Base-by-base conservation (phyloP, 2,888 invertebrate species). In the Noctuana brunneofusca region DNA sequence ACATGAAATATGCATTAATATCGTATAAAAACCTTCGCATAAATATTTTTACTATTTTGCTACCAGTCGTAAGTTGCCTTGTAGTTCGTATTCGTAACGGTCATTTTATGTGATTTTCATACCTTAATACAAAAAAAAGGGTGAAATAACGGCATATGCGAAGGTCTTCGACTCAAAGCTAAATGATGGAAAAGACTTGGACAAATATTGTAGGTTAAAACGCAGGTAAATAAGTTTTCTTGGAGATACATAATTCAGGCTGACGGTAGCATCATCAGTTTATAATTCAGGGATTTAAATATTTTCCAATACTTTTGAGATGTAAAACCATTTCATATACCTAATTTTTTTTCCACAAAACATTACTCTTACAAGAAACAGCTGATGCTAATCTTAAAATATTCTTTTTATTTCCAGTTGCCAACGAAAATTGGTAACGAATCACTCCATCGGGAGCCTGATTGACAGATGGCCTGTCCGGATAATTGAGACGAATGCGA, bases 391-490 rank as follows among this genome's bases (percentile, higher is more conserved):
- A 57, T 48, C 57, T 57, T 48, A 3, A 32, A 22, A 18, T 46
- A 56, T 54, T 35, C 56, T 59, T 53, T 70, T 68, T 72, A 65
- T 68, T 71, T 69, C 66, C 56, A 55, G 55, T 48, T 32, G 56
- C 50, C 56, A 41, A 41, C 56, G 67, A 64, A 71, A 72, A 84
- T 83, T 77, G 75, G 81, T 83, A 84, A 82, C 84, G 83, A 85
- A 89, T 89, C 84, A 86, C 87, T 82, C 90, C 86, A 71, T 67
- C 72, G 87, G 86, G 90, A 85, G 64, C 65, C 76, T 85, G 90
- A 90, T 87, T 88, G 90, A 89, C 90, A 87, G 89, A 90, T 89
- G 79, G 86, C 80, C 89, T 80, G 89, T 89, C 90, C 75, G 64
- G 68, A 77, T 90, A 90, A 90, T 90, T 90, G 89, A 89, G 89